phyloP scores from a whole-genome alignment of 2,888 invertebrate genomes.

The Phytoseiulus persimilis region DNA sequence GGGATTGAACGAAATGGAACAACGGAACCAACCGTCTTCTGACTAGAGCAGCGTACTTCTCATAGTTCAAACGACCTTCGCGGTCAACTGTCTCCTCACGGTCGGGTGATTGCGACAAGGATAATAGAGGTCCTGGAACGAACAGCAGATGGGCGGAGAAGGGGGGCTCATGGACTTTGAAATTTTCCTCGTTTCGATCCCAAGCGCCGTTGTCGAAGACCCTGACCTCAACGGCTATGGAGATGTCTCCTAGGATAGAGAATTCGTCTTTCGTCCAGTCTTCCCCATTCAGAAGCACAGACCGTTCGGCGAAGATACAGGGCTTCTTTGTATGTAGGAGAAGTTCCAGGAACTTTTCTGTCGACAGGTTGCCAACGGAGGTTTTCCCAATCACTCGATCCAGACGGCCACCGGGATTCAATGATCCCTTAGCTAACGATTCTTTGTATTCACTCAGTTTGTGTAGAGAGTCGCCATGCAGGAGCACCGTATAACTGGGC shows the following conservation, averaged over 20 bases:
- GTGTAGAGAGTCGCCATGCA: neutral
- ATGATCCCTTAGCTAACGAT: neutral
- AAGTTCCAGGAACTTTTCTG: conserved; percentile 13
- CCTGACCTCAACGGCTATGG: neutral
- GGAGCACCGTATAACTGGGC: conserved; percentile 23
- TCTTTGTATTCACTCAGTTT: neutral
- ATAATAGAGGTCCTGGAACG: conserved; percentile 21
- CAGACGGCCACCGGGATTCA: neutral
- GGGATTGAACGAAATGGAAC: conserved; percentile 10
- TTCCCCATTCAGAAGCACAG: neutral
- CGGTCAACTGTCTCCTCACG: neutral
- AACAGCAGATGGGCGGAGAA: conserved; percentile 17
- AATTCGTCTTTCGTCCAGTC: conserved; percentile 12
- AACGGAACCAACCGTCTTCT: neutral
- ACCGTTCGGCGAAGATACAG: conserved; percentile 12
- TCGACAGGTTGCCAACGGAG: neutral
- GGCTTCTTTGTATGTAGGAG: conserved; percentile 5
- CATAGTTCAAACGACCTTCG: neutral
- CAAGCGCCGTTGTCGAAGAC: conserved; percentile 25
- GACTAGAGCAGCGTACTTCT: conserved; percentile 12
- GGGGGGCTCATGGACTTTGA: neutral
- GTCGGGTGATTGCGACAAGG: neutral
- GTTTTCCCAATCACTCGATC: neutral
- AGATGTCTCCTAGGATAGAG: conserved; percentile 16
- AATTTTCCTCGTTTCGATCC: neutral